phyloP scores from a whole-genome alignment of 1,140 invertebrate species.

The Dinothrombium tinctorium region DNA sequence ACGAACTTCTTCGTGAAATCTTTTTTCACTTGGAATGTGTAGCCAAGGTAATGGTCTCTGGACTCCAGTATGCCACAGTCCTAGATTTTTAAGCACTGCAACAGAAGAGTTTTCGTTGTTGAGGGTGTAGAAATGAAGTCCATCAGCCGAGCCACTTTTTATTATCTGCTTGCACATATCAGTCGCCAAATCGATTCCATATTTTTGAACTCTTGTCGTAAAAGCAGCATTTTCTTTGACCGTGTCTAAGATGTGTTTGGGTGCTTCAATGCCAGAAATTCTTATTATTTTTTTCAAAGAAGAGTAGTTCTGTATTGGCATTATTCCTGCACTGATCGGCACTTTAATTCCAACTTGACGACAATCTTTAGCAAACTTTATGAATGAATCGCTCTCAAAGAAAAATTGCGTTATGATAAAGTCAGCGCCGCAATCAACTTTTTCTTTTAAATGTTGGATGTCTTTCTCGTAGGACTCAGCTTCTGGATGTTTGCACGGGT shows the following conservation, averaged over 20 bases:
- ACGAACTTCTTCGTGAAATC: too few relatives aligned
- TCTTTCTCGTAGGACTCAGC: slow-evolving; percentile 34
- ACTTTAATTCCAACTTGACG: slow-evolving; percentile 35
- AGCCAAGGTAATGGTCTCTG: too few relatives aligned
- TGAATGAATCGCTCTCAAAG: slow-evolving; percentile 35
- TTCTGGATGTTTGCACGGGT: slow-evolving; percentile 43
- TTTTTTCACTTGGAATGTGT: too few relatives aligned
- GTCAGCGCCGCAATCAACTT: slow-evolving; percentile 46
- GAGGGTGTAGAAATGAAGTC: slow-evolving; percentile 40
- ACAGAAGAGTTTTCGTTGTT: too few relatives aligned
- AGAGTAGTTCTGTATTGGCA: slow-evolving; percentile 35
- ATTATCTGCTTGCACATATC: slow-evolving; percentile 31
- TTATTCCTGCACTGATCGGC: slow-evolving; percentile 45
- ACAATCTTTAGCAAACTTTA: slow-evolving; percentile 39
- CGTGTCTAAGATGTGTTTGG: slow-evolving; percentile 27
- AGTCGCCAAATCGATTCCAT: slow-evolving; percentile 29
- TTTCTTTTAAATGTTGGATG: slow-evolving; percentile 37
- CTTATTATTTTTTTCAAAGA: slow-evolving; percentile 32
- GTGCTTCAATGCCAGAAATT: slow-evolving; percentile 33
- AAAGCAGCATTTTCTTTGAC: slow-evolving; percentile 33
- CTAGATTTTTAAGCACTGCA: too few relatives aligned
- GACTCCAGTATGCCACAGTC: too few relatives aligned
- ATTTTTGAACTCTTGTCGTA: slow-evolving; percentile 33
- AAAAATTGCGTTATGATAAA: slow-evolving; percentile 53
- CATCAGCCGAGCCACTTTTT: slow-evolving; percentile 22